Conservation (phyloP, 2,113 vertebrate species). For the Phyllopteryx taeniolatus region DNA sequence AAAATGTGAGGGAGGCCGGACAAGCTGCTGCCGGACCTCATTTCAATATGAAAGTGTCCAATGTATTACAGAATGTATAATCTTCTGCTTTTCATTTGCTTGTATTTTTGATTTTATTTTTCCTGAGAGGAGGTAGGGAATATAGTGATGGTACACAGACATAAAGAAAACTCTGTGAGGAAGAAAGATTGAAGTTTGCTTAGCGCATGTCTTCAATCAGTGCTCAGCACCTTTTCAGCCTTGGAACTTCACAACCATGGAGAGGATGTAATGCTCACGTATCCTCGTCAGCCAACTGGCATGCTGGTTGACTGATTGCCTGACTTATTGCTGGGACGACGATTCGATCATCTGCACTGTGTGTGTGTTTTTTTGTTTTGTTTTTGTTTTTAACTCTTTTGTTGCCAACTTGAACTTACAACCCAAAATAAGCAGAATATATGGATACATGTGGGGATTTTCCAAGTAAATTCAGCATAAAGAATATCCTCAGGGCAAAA, state of each 20-base stretch:
- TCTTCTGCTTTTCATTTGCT: constrained; percentile 65
- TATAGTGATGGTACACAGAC: constrained; percentile 48
- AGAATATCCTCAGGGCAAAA: constrained; percentile 29
- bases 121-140: constrained; percentile 50
- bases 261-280: constrained; percentile 61
- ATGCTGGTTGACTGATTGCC: constrained; percentile 53
- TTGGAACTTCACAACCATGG: constrained; percentile 63
- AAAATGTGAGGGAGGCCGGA: constrained; percentile 64
- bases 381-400: constrained; percentile 41
- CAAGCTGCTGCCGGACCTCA: constrained; percentile 54
- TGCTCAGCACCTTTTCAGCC: constrained; percentile 46
- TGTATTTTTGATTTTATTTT: constrained; percentile 49
- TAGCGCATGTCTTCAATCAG: constrained; percentile 60
- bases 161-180: constrained; percentile 29
- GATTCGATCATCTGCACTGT: constrained; percentile 56
- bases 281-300: constrained; percentile 48
- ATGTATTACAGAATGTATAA: constrained; percentile 66
- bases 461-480: constrained; percentile 22
- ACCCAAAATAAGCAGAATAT: constrained; percentile 7
- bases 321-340: constrained; percentile 48
- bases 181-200: constrained; percentile 57
- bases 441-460: constrained; percentile 14
- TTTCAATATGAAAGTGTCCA: constrained; percentile 76
- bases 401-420: constrained; percentile 27
- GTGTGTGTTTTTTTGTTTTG: constrained; percentile 3